Base-by-base conservation (phyloP, 2,113 vertebrate species). In the Labrus mixtus region DNA sequence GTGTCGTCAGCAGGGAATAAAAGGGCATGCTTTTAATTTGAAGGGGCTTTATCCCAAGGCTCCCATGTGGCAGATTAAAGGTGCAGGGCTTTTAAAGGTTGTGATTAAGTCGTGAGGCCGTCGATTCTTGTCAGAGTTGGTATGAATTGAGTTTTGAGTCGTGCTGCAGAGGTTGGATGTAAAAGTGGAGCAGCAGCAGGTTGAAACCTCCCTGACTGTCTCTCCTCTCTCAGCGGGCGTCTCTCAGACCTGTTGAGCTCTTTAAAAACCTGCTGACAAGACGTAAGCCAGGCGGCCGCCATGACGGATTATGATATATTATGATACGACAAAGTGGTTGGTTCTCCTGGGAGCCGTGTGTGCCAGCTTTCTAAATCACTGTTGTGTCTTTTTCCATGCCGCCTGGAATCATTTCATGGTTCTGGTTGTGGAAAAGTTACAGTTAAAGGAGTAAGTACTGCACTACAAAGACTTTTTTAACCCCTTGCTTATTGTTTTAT, bases 261-360 rank as follows among this genome's bases (percentile, higher is more conserved):
- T 65, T 83, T 69, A 57, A 74, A 74, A 70, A 39, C 67, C 76
- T 53, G 66, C 66, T 68, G 73, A 77, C 68, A 55, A 0, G 68
- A 80, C 7, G 63, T 25, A 5, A 15, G 15, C 64, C 68, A 68
- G 77, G 13, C 29, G 1, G 46, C 43, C 23, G n/a, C 60, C 19
- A 4, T 22, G 54, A 37, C 6, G 16, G 46, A 66, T 54, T 3
- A 36, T 33, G 75, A 74, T 65, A 3, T 39, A 69, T 69, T 20
- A 60, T 62, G 15, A 53, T 39, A 10, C 6, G 29, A 74, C 50
- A 29, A 59, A 53, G 20, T 0, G 50, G 10, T 29, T n/a, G 1
- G 15, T 25, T 68, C 57, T 22, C 48, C 19, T 17, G 17, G 57
- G 15, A 67, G 0, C 7, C 2, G 0, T 10, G 22, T 9, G 0